Base-by-base conservation (phyloP, 1,140 invertebrate genomes). In the Eriosoma lanigerum region DNA sequence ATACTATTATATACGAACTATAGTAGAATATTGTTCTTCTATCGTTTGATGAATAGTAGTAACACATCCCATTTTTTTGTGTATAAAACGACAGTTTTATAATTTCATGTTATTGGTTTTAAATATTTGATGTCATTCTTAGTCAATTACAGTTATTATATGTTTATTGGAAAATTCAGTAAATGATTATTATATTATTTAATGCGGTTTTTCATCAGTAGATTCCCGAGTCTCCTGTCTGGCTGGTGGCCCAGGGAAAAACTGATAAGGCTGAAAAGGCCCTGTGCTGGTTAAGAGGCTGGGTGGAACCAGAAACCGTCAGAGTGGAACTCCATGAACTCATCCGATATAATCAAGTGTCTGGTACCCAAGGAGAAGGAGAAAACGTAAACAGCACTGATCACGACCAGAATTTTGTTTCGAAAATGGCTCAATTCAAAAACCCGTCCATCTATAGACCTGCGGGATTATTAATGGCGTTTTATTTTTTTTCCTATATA, bases 161-260 rank as follows among this genome's bases (percentile, higher is more conserved):
- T n/a, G n/a, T n/a, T n/a, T n/a, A n/a, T n/a, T n/a, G n/a, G n/a
- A n/a, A n/a, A n/a, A n/a, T n/a, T n/a, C n/a, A n/a, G n/a, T n/a
- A n/a, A n/a, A n/a, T n/a, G n/a, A n/a, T n/a, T n/a, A n/a, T n/a
- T n/a, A n/a, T n/a, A n/a, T n/a, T n/a, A n/a, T n/a, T n/a, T n/a
- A n/a, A n/a, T n/a, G n/a, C n/a, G n/a, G n/a, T n/a, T n/a, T n/a
- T n/a, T n/a, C n/a, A n/a, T 38, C 8, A 4, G 8, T 46, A 89
- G 88, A 85, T 91, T 13, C 91, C 91, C 9, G 91, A 92, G 85
- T 90, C 90, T 9, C 91, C 91, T 38, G 85, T 90, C 9, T 92
- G 90, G 90, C 84, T 90, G 9, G 82, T 89, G 54, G 86, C 86
- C 17, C 86, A 87, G 82, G 86, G 87, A 5, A 83, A 86, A 80